A percentile compares a stretch with the other conserved stretches of the same genome.
phyloP scores from a whole-genome alignment of 2,113 vertebrate genomes.

The Callaeas wilsoni region DNA sequence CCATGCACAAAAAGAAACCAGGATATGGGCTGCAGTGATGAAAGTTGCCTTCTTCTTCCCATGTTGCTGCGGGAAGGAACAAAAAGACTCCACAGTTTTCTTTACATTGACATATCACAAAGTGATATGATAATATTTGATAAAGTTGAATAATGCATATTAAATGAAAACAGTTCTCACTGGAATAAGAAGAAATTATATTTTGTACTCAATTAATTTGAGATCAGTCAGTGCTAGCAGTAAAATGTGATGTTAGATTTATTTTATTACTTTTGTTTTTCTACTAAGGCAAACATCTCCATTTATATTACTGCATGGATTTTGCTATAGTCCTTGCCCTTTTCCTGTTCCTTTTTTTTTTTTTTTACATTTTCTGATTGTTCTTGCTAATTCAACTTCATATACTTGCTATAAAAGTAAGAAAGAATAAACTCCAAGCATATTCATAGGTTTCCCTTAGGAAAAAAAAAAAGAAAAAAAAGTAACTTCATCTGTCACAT shows the following conservation, averaged over 20 bases:
- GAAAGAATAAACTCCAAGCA: not conserved
- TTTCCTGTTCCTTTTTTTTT: not conserved
- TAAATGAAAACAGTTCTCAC: not conserved
- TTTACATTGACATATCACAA: not conserved
- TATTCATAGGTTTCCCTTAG: not conserved
- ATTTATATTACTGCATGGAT: not conserved
- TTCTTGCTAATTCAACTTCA: not conserved
- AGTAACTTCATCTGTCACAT: not conserved
- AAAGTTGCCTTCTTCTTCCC: not conserved
- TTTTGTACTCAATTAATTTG: not conserved
- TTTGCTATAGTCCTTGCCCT: not conserved
- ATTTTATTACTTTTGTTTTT: not conserved
- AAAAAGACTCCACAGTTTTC: not conserved
- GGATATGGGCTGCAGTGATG: not conserved
- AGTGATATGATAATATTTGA: not conserved
- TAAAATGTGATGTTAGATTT: not conserved
- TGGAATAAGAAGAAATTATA: not conserved
- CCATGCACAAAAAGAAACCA: not conserved
- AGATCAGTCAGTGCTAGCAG: not conserved
- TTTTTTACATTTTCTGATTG: not conserved
- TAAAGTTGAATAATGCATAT: not conserved
- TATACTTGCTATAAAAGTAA: not conserved
- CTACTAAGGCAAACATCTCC: not conserved
- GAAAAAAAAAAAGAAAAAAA: not conserved
- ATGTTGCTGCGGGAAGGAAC: not conserved